phyloP scores from a whole-genome alignment of 92 coral and sea anemone species.

The Porites evermanni region DNA sequence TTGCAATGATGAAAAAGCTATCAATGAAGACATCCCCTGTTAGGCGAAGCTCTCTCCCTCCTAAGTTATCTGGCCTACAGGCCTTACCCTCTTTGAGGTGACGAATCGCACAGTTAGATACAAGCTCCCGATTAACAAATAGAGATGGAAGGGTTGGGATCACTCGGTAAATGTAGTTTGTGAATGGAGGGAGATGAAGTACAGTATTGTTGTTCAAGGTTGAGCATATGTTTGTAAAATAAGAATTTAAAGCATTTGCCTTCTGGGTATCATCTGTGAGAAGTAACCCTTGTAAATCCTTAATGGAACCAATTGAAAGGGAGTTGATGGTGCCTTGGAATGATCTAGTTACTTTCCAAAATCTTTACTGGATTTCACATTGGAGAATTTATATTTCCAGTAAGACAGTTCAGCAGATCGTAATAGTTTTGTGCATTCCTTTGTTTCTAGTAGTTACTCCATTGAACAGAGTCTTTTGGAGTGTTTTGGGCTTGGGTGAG shows the following conservation, averaged over 20 bases:
- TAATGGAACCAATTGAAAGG: too few relatives aligned
- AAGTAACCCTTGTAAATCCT: not conserved
- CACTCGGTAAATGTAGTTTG: conserved; percentile 6
- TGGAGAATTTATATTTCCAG: too few relatives aligned
- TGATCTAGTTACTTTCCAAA: too few relatives aligned
- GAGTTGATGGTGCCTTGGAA: too few relatives aligned
- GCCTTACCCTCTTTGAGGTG: conserved; percentile 21
- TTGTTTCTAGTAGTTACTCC: not conserved
- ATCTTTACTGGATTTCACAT: too few relatives aligned
- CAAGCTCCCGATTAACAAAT: not conserved
- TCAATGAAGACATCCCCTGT: conserved; percentile 1
- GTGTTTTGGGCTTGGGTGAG: not conserved
- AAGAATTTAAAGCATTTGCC: conserved; percentile 30
- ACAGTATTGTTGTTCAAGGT: conserved; percentile 18
- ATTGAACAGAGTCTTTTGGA: not conserved
- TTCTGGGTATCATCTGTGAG: conserved; percentile 22
- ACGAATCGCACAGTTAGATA: conserved; percentile 20
- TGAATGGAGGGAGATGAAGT: conserved; percentile 18
- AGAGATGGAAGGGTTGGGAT: conserved; percentile 14
- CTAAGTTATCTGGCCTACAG: conserved; percentile 14
- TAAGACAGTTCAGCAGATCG: too few relatives aligned
- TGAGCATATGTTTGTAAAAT: conserved; percentile 38
- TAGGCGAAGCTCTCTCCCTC: conserved; percentile 6
- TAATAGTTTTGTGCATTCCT: not conserved
- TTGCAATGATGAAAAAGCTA: conserved; percentile 13